Evolutionary conservation across 1,140 invertebrate species (phyloP), one percentile per base, ranked within the genome.

Genomic region (Diploscapter pachys): DNA sequence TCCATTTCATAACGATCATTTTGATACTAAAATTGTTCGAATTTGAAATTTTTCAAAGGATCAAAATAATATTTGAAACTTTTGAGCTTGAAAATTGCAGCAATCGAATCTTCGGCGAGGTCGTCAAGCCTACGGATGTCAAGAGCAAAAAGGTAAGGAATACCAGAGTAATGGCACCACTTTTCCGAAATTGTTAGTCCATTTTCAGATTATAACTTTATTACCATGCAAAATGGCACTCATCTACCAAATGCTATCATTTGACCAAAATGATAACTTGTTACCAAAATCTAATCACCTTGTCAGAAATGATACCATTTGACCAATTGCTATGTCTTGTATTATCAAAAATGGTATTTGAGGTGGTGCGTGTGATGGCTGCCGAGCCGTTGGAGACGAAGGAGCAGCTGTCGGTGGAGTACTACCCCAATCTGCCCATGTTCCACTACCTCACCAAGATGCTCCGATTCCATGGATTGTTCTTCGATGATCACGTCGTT

Each of bases 381-480:
- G 71, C 76, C 0, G 82, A 85, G 61, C 83, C 83, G 52, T 79
- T 72, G 48, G 83, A 85, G 59, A 81, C 85, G 54, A 79, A 75
- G 55, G 81, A 80, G 57, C 72, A 80, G 31, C 67, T 76, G 3
- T 76, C 75, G 5, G 69, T 71, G 3, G 49, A 79, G 11, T 85
- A 85, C 71, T 86, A 78, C 65, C 84, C 83, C 11, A 85, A 85
- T 71, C 68, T 75, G 67, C 83, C 83, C 13, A 85, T 85, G 83
- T 86, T 85, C 53, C 83, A 85, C 70, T 85, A 85, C 71, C 65
- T 85, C 9, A 85, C 82, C 4, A 85, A 86, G 72, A 80, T 85
- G 83, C 77, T 85, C 13, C 72, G 81, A 49, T 70, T 85, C 50
- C 83, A 85, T 66, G 83, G 83, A 6, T 53, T 85, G 4, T 86